Base-by-base conservation (phyloP, 2,888 invertebrate species). In the Balanococcus diminutus region DNA sequence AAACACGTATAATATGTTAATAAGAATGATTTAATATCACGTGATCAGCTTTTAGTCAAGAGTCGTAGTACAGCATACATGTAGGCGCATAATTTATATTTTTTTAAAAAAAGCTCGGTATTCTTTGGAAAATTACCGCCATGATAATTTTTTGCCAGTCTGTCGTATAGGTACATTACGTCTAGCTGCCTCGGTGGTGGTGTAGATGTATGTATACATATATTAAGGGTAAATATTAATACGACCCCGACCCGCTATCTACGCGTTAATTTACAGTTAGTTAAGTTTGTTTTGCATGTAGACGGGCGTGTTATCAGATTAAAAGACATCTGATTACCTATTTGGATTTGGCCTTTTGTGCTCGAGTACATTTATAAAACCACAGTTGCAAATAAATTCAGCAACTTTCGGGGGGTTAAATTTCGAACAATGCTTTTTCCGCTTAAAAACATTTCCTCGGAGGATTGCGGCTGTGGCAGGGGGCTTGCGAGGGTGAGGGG, bases 251-350 rank as follows among this genome's bases (percentile, higher is more conserved):
- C 56, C 56, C 56, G 19, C 19, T 56, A 56, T 56, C 56, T 56
- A 56, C 42, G 42, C 56, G 56, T 19, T 72, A 72, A 72, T 72
- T 72, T 72, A 72, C 72, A 72, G 72, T 72, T 72, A 72, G 72
- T 72, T 72, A 72, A 72, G 72, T 72, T 72, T 31, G 72, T 56
- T 72, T 31, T 16, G 31, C 72, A 31, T 31, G 72, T 72, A 31
- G 31, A 72, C 72, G 28, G 72, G 56, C 56, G 56, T 56, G 56
- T 56, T 72, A 72, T 72, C 72, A 72, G 72, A 72, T 72, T 72
- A 72, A 72, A 72, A 72, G 72, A 72, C 72, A 72, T 72, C 72
- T 72, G 72, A 72, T 72, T 42, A 42, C 42, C 42, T 72, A 31
- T 31, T 72, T 72, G 72, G 31, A 72, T 72, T 72, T 72, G 72